phyloP scores from a whole-genome alignment of 2,113 vertebrate genomes.

The Dendrocopos noguchii region DNA sequence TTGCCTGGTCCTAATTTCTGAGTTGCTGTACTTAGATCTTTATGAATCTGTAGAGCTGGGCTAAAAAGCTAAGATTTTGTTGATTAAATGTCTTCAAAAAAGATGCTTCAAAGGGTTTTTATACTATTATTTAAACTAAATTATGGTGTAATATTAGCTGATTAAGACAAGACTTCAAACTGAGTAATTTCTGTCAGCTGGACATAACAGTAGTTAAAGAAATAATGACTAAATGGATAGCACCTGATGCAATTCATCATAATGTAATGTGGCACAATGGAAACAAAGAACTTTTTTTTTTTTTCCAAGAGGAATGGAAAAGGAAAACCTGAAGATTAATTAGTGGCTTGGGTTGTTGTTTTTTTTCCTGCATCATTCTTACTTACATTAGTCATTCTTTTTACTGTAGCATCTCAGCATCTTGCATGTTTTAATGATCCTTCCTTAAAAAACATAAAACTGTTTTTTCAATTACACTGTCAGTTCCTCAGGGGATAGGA shows the following conservation, averaged over 20 bases:
- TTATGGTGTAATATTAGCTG: conserved; percentile 79
- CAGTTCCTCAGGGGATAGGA: background rate
- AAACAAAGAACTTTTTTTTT: background rate
- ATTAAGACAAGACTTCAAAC: conserved; percentile 80
- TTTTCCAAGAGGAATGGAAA: conserved; percentile 28
- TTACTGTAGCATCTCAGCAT: background rate
- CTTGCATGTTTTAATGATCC: background rate
- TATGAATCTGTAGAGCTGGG: conserved; percentile 47
- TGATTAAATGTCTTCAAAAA: conserved; percentile 78
- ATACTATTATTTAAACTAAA: conserved; percentile 79
- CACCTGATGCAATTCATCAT: conserved; percentile 68
- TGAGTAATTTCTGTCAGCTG: conserved; percentile 79
- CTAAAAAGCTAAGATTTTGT: conserved; percentile 63
- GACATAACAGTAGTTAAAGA: conserved; percentile 75
- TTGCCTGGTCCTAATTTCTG: conserved; percentile 63
- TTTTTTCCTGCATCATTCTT: background rate
- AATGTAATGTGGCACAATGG: conserved; percentile 58
- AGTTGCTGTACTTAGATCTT: conserved; percentile 63
- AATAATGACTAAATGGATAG: conserved; percentile 76
- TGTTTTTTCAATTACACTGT: conserved; percentile 15
- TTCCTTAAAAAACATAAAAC: background rate
- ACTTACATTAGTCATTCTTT: background rate
- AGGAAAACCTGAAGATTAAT: conserved; percentile 49
- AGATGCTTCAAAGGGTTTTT: conserved; percentile 77
- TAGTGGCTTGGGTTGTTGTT: background rate